A percentile compares a stretch with the other conserved stretches of the same genome.
phyloP scores from a whole-genome alignment of 2,797 vertebrate species.

The Garrulus glandarius region DNA sequence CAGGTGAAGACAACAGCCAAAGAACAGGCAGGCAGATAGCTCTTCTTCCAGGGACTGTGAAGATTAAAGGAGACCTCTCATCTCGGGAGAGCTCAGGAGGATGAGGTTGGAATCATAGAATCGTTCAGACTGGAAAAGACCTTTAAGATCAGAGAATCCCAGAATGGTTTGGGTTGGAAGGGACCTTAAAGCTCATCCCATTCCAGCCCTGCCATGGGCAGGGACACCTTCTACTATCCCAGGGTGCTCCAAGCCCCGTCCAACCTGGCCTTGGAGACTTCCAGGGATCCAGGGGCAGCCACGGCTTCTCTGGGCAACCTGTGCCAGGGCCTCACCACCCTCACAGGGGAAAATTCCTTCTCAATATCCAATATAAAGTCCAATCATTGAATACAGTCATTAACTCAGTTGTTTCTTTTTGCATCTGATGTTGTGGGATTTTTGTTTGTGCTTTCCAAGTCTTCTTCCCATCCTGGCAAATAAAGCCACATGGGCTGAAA shows the following conservation, averaged over 20 bases:
- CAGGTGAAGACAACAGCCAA: not conserved
- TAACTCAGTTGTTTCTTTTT: not conserved
- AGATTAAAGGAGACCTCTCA: not conserved
- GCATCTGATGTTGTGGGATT: not conserved
- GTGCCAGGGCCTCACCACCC: not conserved
- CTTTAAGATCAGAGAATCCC: not conserved
- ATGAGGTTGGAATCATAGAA: not conserved
- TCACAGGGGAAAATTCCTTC: not conserved
- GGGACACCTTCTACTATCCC: fast-evolving
- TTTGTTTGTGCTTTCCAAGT: not conserved
- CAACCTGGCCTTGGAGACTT: not conserved
- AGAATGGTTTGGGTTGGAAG: not conserved
- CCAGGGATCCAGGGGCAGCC: not conserved
- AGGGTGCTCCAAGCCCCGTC: fast-evolving
- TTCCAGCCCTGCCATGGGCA: not conserved
- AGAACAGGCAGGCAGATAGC: not conserved
- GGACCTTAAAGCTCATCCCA: not conserved
- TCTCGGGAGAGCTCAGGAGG: not conserved
- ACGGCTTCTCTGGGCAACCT: not conserved
- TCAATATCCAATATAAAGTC: not conserved
- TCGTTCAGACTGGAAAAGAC: not conserved
- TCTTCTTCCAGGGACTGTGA: not conserved
- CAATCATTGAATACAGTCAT: not conserved
- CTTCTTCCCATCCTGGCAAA: not conserved
- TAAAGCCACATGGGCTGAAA: not conserved